A percentile compares a stretch with the other conserved stretches of the same genome.
Evolutionary conservation across 2,113 vertebrate genomes (phyloP).

Genomic region (Oryzias melastigma): DNA sequence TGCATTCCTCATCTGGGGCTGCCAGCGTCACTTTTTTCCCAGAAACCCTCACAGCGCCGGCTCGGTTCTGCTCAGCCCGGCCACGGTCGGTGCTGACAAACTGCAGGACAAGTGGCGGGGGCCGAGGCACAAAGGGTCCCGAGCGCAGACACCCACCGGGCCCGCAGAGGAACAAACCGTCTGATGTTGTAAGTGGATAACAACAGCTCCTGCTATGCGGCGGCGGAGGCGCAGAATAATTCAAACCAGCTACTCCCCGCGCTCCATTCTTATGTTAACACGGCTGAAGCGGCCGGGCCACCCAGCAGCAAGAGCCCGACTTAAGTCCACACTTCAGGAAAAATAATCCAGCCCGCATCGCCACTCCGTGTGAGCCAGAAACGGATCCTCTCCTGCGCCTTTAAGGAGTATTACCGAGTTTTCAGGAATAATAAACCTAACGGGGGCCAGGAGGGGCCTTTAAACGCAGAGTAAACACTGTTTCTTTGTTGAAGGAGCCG

Average conservation of each 20-base stretch:
- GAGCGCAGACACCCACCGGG: conserved; percentile 54
- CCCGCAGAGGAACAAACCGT: conserved; percentile 60
- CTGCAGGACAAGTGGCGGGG: neutral
- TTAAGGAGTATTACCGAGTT: conserved; percentile 74
- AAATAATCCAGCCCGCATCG: conserved; percentile 72
- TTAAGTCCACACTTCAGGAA: conserved; percentile 73
- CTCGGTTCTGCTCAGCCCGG: too few species aligned
- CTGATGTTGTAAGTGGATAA: conserved; percentile 78
- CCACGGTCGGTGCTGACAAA: neutral
- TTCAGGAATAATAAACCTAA: conserved; percentile 84
- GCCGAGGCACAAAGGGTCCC: conserved; percentile 40
- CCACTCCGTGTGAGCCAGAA: conserved; percentile 59
- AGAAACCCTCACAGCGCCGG: neutral
- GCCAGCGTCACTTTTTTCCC: conserved; percentile 44
- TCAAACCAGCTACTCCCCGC: conserved; percentile 70
- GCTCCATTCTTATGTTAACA: conserved; percentile 82
- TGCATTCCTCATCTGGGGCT: conserved; percentile 76
- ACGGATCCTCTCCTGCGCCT: conserved; percentile 60
- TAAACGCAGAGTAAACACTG: conserved; percentile 81
- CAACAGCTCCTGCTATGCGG: conserved; percentile 76
- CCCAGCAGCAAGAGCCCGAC: conserved; percentile 76
- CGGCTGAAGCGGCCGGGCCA: conserved; percentile 76
- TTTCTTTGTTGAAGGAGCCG: conserved; percentile 77
- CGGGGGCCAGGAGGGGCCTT: conserved; percentile 67
- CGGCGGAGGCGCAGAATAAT: conserved; percentile 72